Percentiles rank a stretch among this genome's conserved stretches.
Evolutionary conservation across 2,888 invertebrate species (phyloP).

Genomic region (Sialis lutaria): DNA sequence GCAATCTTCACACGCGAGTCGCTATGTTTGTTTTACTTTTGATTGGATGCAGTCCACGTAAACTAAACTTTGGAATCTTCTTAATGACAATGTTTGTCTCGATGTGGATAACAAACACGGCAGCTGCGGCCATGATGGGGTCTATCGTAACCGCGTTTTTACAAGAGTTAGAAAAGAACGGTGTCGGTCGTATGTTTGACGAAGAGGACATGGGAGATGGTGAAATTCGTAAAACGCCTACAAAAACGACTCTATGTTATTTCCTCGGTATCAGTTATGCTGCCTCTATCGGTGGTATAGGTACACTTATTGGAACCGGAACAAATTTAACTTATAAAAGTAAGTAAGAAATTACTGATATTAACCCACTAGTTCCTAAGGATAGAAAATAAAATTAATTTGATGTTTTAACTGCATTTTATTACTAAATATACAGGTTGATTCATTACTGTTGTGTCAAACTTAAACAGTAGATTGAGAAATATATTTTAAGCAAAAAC

Average conservation of each 20-base stretch:
- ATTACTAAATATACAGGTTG: too few relatives aligned
- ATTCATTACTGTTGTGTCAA: too few relatives aligned
- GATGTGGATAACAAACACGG: constrained; percentile 95
- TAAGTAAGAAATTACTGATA: too few relatives aligned
- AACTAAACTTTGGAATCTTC: constrained; percentile 69
- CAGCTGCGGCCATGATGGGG: constrained; percentile 87
- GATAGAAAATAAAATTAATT: too few relatives aligned
- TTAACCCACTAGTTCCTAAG: too few relatives aligned
- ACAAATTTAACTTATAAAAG: constrained; percentile 75
- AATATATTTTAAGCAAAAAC: too few relatives aligned
- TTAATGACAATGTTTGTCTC: constrained; percentile 86
- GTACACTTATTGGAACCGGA: constrained; percentile 43
- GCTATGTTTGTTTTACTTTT: constrained; percentile 68
- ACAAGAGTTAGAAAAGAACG: constrained; percentile 56
- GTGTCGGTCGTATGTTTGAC: constrained; percentile 22
- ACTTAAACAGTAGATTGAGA: too few relatives aligned
- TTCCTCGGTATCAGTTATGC: constrained; percentile 70
- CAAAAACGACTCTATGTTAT: constrained; percentile 58
- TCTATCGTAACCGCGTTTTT: constrained; percentile 78
- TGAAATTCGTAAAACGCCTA: constrained; percentile 27
- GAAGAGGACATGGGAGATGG: constrained; percentile 9
- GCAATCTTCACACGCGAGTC: constrained; percentile 73
- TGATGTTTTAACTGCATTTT: too few relatives aligned
- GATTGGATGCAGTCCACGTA: constrained; percentile 58
- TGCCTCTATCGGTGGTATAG: constrained; percentile 47